Evolutionary conservation across 30 jellyfish, hydroid and myxozoan species (phyloP).

Genomic region (Euphysa ruthae): DNA sequence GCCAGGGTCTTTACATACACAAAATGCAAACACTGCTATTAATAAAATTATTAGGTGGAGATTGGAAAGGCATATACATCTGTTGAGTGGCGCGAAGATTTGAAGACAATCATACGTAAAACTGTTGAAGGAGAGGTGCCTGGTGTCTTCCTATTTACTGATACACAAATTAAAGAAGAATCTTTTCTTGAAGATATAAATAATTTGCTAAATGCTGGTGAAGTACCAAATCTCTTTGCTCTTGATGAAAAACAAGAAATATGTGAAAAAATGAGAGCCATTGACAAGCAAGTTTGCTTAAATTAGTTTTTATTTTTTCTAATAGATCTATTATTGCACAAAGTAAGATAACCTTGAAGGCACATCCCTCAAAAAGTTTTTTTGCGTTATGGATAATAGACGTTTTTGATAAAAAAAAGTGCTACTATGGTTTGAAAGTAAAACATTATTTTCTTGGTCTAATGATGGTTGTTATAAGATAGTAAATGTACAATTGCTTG

Average conservation of each 20-base stretch:
- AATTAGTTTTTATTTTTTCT: no score
- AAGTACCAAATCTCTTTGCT: conserved; percentile 88
- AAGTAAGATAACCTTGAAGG: no score
- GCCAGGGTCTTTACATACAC: no score
- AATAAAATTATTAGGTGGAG: conserved; percentile 80
- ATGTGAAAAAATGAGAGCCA: conserved; percentile 88
- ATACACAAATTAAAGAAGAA: conserved; percentile 96
- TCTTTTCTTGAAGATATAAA: conserved; percentile 88
- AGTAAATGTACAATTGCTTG: no score
- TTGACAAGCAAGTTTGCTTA: conserved; percentile 58
- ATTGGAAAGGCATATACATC: conserved; percentile 84
- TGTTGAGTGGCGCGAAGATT: conserved; percentile 93
- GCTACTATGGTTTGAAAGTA: no score
- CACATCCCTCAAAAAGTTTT: no score
- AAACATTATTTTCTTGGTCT: no score
- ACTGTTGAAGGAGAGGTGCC: conserved; percentile 95
- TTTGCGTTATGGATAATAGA: no score
- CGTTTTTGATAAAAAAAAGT: no score
- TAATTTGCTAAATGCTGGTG: conserved; percentile 93
- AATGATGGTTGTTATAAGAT: no score
- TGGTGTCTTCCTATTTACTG: conserved; percentile 93
- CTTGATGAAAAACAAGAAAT: conserved; percentile 92
- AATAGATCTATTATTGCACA: no score
- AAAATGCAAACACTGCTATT: no score
- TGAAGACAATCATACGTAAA: conserved; percentile 68